Evolutionary conservation across 1,140 invertebrate species (phyloP), one percentile per base, ranked within the genome.

Genomic region (Liolophura sinensis): DNA sequence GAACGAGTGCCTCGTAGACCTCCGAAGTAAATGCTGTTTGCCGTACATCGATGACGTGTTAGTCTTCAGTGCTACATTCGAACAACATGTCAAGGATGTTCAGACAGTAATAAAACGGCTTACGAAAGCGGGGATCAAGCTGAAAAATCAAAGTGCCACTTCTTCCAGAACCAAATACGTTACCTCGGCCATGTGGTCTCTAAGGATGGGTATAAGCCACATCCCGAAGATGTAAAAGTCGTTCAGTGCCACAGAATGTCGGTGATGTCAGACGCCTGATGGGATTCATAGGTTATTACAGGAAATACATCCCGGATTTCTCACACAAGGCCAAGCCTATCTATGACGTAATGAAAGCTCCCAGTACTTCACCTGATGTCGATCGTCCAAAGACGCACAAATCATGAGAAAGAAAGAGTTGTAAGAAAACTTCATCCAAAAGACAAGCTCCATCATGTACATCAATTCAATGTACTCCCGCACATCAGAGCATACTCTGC

Each of bases 231-330:
- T 62, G 68, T 82, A 0, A 60, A 72, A 57, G 77, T 82, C 11
- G 80, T 87, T 20, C 9, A 64, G 22, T 75, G 78, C 20, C 68
- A 31, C 74, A 65, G 59, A 80, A 67, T 64, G 63, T 75, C 6
- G 77, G 79, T 48, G 77, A 85, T 51, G 46, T 87, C 0, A 68
- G 81, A 54, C 27, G 73, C 20, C 86, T 88, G 66, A 40, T 87
- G 1, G 86, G 87, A 3, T 65, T 87, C 24, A 56, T 78, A 50
- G 76, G 78, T 54, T 85, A 82, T 67, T 79, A 81, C 64, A 58
- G 79, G 1, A 73, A 73, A 68, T 86, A 85, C 71, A 75, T 86
- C 24, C 78, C 66, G 65, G 77, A 79, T 66, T 71, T 73, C 79
- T 83, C 82, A 3, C 18, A 67, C n/a, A 59, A 49, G 27, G 64